These are phyloP conservation scores for Aptenodytes patagonicus DNA, from an alignment of 2,113 vertebrate species.

Conservation along the genomic window DNA sequence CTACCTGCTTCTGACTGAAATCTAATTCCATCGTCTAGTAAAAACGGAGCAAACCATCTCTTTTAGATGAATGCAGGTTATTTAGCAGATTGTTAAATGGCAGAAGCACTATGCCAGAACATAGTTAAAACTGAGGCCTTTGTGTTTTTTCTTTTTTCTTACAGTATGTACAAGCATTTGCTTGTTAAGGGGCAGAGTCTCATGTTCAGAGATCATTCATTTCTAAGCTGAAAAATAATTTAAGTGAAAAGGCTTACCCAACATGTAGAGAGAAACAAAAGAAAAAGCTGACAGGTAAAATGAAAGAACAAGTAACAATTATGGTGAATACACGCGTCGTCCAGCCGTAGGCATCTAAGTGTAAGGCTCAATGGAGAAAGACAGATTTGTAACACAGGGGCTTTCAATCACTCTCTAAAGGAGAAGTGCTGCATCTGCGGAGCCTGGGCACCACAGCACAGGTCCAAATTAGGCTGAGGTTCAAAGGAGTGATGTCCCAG, in stretches of 20 bases:
- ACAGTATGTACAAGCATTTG: neutral
- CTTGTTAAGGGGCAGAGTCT: neutral
- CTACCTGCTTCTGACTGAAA: neutral
- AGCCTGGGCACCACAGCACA: neutral
- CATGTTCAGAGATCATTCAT: neutral
- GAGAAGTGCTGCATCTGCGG: neutral
- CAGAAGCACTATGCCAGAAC: constrained; percentile 29
- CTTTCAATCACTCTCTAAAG: neutral
- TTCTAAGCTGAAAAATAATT: neutral
- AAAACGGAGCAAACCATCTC: neutral
- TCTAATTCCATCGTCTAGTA: neutral
- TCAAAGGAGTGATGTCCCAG: neutral
- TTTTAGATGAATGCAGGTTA: neutral
- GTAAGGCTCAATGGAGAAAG: neutral
- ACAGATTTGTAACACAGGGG: neutral
- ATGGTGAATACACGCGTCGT: neutral
- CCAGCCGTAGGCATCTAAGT: neutral
- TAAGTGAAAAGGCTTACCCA: neutral
- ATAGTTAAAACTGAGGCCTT: neutral
- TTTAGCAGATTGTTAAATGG: neutral
- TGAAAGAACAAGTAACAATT: neutral
- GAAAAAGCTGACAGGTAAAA: neutral
- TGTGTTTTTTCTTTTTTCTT: neutral
- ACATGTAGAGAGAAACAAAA: neutral
- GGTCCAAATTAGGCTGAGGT: neutral